Percentiles rank a stretch among this genome's conserved stretches.
These are phyloP conservation scores for Siniperca scherzeri DNA, from an alignment of 2,797 vertebrate genomes.

Conservation along the genomic window DNA sequence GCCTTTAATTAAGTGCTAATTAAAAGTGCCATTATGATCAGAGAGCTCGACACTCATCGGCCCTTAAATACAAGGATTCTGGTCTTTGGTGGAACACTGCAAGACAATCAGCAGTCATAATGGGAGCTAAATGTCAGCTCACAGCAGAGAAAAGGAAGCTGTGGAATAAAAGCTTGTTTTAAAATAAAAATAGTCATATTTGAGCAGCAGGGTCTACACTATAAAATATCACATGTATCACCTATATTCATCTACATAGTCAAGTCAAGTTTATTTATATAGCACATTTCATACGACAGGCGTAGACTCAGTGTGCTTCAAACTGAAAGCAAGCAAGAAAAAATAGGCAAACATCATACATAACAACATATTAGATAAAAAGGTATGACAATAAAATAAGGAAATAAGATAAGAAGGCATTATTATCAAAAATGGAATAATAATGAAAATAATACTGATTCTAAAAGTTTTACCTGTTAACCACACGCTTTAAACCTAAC, in stretches of 20 bases:
- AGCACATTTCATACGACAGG: no score
- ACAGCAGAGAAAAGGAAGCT: conserved; percentile 42
- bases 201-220: conserved; percentile 2
- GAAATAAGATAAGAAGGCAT: no score
- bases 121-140: conserved; percentile 75
- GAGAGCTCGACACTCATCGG: conserved; percentile 62
- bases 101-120: conserved; percentile 72
- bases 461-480: no score
- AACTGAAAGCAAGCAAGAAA: no score
- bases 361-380: no score
- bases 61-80: conserved; percentile 63
- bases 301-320: no score
- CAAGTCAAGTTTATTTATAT: no score
- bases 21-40: conserved; percentile 77
- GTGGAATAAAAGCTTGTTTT: conserved; percentile 56
- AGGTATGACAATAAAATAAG: no score
- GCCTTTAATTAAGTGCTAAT: conserved; percentile 80
- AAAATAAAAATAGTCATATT: conserved; percentile 47
- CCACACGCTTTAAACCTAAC: no score
- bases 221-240: conserved; percentile 5
- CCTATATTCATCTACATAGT: neutral
- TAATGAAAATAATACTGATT: no score
- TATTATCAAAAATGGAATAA: no score
- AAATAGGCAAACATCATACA: no score
- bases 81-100: conserved; percentile 63